phyloP scores from a whole-genome alignment of 1,140 invertebrate species.

The Battus philenor region DNA sequence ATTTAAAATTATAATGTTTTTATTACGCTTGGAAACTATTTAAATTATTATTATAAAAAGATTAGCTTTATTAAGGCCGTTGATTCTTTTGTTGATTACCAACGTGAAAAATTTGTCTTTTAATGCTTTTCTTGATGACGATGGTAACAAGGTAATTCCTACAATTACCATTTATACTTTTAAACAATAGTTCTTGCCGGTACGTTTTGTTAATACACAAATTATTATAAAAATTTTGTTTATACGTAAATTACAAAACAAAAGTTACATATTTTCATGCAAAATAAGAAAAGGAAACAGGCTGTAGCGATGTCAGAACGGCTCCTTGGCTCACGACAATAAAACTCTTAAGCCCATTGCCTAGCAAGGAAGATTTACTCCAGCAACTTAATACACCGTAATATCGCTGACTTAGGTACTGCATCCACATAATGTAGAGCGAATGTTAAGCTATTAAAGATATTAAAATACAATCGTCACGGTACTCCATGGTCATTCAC shows the following conservation, averaged over 20 bases:
- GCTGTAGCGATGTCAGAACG: slow-evolving; percentile 24
- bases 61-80: too few relatives aligned
- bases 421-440: slow-evolving; percentile 16
- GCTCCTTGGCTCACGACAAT: slow-evolving; percentile 52
- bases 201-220: not conserved
- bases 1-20: too few relatives aligned
- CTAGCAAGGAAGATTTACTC: slow-evolving; percentile 69
- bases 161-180: too few relatives aligned
- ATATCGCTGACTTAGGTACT: slow-evolving; percentile 50
- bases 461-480: too few relatives aligned
- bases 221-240: not conserved
- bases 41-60: too few relatives aligned
- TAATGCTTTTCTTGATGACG: too few relatives aligned
- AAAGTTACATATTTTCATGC: slow-evolving; percentile 19
- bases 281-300: slow-evolving; percentile 21
- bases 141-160: too few relatives aligned
- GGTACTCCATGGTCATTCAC: too few relatives aligned
- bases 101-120: too few relatives aligned
- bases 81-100: too few relatives aligned
- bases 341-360: slow-evolving; percentile 72
- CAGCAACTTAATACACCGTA: slow-evolving; percentile 68
- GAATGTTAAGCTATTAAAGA: slow-evolving; percentile 5
- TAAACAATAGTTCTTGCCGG: too few relatives aligned
- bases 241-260: slow-evolving; percentile 8
- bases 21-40: too few relatives aligned